A percentile compares a stretch with the other conserved stretches of the same genome.
phyloP scores from a whole-genome alignment of 2,113 vertebrate species.

The Pelvicachromis taeniatus region DNA sequence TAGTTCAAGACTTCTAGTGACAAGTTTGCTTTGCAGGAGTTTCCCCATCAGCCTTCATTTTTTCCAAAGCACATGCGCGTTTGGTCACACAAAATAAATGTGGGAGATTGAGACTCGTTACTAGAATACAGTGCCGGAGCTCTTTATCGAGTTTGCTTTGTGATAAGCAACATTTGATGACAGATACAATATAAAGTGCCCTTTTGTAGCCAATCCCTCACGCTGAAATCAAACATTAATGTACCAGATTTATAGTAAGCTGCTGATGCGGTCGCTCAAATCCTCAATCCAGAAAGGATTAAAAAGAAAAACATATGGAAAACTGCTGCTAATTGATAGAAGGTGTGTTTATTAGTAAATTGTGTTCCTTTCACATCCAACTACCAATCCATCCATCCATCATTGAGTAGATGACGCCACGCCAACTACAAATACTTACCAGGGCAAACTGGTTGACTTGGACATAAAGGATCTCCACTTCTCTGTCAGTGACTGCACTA shows the following conservation, averaged over 20 bases:
- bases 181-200: not conserved
- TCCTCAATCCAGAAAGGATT: not conserved
- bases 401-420: not conserved
- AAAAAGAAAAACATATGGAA: not conserved
- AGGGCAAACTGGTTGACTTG: conserved; percentile 94
- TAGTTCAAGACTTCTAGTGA: rapidly evolving
- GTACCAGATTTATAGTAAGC: not conserved
- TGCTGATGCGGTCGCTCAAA: not conserved
- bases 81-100: not conserved
- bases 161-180: not conserved
- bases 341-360: not conserved
- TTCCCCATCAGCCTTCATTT: not conserved
- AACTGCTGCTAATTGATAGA: not conserved
- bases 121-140: not conserved
- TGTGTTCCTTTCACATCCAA: not conserved
- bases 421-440: conserved; percentile 71
- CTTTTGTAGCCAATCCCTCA: not conserved
- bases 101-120: not conserved
- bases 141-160: not conserved
- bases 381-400: not conserved
- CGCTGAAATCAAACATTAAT: not conserved
- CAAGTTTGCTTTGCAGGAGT: not conserved
- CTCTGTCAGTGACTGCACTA: conserved; percentile 78
- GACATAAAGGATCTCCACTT: conserved; percentile 91
- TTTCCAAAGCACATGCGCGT: not conserved